phyloP scores from a whole-genome alignment of 2,113 vertebrate genomes.

The Pontoporia blainvillei region DNA sequence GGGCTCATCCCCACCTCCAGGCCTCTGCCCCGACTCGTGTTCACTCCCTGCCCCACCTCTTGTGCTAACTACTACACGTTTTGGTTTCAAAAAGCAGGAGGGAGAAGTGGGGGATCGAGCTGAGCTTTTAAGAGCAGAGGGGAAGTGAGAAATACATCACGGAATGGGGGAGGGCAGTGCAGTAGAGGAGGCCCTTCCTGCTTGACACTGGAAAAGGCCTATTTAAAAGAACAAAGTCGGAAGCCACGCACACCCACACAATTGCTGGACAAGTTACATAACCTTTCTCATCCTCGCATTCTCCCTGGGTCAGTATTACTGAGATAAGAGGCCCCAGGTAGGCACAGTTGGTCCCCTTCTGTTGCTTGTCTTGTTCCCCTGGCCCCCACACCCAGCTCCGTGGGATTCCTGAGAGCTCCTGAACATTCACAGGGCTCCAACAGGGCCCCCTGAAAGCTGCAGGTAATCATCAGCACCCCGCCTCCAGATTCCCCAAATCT shows the following conservation, averaged over 20 bases:
- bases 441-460: neutral
- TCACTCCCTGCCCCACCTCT: too few relatives aligned
- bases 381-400: too few relatives aligned
- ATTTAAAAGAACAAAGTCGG: neutral
- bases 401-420: neutral
- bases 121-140: neutral
- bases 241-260: neutral
- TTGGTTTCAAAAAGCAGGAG: neutral
- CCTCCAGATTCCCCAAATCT: neutral
- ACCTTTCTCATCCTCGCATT: neutral
- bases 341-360: neutral
- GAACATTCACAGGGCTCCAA: neutral
- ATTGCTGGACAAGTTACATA: neutral
- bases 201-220: neutral
- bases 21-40: neutral
- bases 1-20: neutral
- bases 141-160: neutral
- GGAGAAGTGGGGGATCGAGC: neutral
- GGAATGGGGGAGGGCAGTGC: neutral
- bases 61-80: neutral
- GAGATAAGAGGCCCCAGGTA: neutral
- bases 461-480: neutral
- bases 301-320: too few relatives aligned
- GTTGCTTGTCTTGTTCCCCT: neutral
- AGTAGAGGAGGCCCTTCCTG: neutral